Evolutionary conservation across 2,888 invertebrate species (phyloP).

Genomic region (Sphaerophoria taeniata): DNA sequence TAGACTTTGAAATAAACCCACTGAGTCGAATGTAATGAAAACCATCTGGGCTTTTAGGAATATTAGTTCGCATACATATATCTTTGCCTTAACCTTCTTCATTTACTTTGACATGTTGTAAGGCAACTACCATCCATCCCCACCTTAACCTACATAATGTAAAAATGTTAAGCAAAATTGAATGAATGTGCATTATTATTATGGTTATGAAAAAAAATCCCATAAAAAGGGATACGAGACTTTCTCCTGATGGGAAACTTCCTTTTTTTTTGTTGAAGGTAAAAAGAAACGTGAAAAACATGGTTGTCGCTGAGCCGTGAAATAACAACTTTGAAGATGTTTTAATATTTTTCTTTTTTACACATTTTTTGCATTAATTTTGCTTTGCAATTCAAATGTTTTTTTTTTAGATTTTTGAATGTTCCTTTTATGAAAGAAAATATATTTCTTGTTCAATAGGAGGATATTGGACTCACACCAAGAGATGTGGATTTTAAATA

Average conservation of each 20-base stretch:
- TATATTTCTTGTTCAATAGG: not conserved
- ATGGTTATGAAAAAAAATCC: conserved; percentile 10
- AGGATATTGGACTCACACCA: conserved; percentile 11
- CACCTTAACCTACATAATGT: conserved; percentile 1
- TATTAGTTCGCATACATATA: conserved; percentile 52
- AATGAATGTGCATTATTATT: conserved; percentile 35
- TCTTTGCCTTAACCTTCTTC: conserved; percentile 3
- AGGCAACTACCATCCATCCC: not conserved
- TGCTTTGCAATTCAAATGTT: conserved; percentile 1
- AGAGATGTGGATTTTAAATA: conserved; percentile 4
- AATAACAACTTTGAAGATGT: conserved; percentile 38
- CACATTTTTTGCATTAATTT: not conserved
- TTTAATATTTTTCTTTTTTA: conserved; percentile 9
- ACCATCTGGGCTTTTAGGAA: conserved; percentile 62
- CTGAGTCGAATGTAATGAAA: conserved; percentile 43
- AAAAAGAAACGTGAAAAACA: conserved; percentile 6
- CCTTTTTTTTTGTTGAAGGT: conserved; percentile 18
- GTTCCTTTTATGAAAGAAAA: not conserved
- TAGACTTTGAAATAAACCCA: conserved; percentile 17
- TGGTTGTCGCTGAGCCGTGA: conserved; percentile 16
- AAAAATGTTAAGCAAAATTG: conserved; percentile 26
- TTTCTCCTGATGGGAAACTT: conserved; percentile 1
- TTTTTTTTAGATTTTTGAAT: not conserved
- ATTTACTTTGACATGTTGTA: conserved; percentile 34
- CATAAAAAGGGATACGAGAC: no score